Evolutionary conservation across 2,888 invertebrate species (phyloP).

Genomic region (Dexiosoma caninum): DNA sequence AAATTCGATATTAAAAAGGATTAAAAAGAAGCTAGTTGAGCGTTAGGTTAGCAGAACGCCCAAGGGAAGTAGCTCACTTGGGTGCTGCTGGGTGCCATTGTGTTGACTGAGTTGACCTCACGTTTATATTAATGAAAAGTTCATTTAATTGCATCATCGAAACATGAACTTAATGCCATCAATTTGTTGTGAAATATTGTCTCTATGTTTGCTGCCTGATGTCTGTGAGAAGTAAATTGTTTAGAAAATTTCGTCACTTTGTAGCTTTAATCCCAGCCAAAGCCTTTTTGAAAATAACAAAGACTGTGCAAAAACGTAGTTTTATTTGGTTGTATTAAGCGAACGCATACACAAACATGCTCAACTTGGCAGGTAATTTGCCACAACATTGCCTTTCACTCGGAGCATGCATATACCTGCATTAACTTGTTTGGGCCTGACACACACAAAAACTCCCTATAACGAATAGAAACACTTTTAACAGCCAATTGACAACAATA

Average conservation of each 20-base stretch:
- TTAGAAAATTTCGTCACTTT: slow-evolving; percentile 11
- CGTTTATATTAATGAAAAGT: too few species aligned
- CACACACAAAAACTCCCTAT: neutral
- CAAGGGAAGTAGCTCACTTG: too few species aligned
- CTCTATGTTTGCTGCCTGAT: neutral
- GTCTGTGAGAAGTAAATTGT: neutral
- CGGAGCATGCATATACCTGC: slow-evolving; percentile 22
- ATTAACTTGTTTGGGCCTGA: slow-evolving; percentile 1
- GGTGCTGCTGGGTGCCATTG: too few species aligned
- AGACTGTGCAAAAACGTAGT: neutral
- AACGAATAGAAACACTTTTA: slow-evolving; percentile 9
- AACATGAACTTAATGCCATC: too few species aligned
- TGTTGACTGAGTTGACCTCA: too few species aligned
- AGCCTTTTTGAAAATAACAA: neutral
- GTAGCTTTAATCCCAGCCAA: neutral
- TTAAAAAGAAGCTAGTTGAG: too few species aligned
- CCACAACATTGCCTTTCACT: slow-evolving; percentile 63
- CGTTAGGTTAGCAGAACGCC: too few species aligned
- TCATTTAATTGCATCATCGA: too few species aligned
- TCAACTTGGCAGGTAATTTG: slow-evolving; percentile 66
- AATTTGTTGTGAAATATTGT: too few species aligned
- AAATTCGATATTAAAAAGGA: too few species aligned
- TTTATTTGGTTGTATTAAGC: slow-evolving; percentile 3
- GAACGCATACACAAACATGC: slow-evolving; percentile 44
- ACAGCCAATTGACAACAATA: slow-evolving; percentile 51